Percentiles rank a stretch among this genome's conserved stretches.
phyloP scores from a whole-genome alignment of 2,113 vertebrate species.

The Loxodonta africana region DNA sequence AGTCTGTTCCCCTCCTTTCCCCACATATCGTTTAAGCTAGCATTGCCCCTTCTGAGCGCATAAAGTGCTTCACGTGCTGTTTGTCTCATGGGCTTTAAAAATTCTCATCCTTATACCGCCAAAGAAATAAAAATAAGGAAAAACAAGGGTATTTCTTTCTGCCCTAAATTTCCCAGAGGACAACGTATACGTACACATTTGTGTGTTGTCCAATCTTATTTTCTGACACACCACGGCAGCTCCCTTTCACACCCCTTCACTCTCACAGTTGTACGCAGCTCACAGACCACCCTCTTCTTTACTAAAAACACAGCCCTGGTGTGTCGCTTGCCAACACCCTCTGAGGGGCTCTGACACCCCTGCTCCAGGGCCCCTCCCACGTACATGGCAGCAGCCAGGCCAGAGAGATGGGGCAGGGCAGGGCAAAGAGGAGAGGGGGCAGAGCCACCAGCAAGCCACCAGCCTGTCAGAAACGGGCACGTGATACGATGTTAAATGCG shows the following conservation, averaged over 20 bases:
- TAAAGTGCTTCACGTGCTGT: not conserved
- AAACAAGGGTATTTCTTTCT: not conserved
- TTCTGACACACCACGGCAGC: not conserved
- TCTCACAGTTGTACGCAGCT: not conserved
- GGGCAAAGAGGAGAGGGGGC: too few relatives aligned
- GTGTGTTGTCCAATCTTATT: not conserved
- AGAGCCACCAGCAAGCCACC: not conserved
- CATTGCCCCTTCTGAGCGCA: not conserved
- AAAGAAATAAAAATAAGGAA: not conserved
- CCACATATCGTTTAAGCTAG: not conserved
- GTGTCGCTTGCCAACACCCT: not conserved
- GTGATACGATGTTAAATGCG: rapidly evolving
- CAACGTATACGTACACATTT: not conserved
- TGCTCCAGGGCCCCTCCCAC: not conserved
- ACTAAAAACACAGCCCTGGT: not conserved
- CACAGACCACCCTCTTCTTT: not conserved
- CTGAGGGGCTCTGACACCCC: not conserved
- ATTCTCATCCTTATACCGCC: not conserved
- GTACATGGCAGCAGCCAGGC: not conserved
- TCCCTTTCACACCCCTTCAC: not conserved
- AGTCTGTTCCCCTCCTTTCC: not conserved
- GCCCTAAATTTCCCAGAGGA: not conserved
- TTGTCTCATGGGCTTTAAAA: not conserved
- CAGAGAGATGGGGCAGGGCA: not conserved
- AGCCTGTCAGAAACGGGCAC: not conserved